Percentiles rank a stretch among this genome's conserved stretches.
Conservation (phyloP, 2,888 invertebrate species). For the Sylvicola fuscatus region DNA sequence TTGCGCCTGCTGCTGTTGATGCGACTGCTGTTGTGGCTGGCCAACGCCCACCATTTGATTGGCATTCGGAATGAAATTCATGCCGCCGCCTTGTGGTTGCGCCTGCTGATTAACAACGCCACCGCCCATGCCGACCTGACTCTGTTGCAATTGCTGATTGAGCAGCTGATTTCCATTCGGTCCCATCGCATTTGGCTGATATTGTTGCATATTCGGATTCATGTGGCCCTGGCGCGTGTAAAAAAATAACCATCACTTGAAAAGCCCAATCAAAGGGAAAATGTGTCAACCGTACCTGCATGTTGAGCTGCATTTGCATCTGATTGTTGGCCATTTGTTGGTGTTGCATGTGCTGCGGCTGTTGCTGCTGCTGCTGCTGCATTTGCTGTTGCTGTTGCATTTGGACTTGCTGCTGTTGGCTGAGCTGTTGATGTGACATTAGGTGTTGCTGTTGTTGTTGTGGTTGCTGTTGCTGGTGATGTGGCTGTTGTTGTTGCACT, state of each 20-base stretch:
- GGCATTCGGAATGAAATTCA: slow-evolving; percentile 21
- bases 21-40: slow-evolving; percentile 23
- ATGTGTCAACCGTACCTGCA: slow-evolving; percentile 15
- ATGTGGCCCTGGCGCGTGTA: slow-evolving; percentile 8
- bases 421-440: slow-evolving; percentile 22
- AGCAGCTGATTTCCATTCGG: slow-evolving; percentile 33
- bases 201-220: slow-evolving; percentile 27
- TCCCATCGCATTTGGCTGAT: slow-evolving; percentile 19
- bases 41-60: slow-evolving; percentile 7
- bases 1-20: slow-evolving; percentile 16
- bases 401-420: slow-evolving; percentile 25
- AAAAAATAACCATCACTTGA: slow-evolving; percentile 3
- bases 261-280: background rate
- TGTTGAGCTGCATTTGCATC: slow-evolving; percentile 22
- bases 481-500: slow-evolving; percentile 19
- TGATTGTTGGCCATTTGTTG: slow-evolving; percentile 15
- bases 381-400: slow-evolving; percentile 20
- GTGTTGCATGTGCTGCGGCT: slow-evolving; percentile 17
- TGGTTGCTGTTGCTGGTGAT: slow-evolving; percentile 12
- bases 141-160: slow-evolving; percentile 12
- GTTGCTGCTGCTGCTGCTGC: slow-evolving; percentile 27
- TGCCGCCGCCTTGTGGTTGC: slow-evolving; percentile 18
- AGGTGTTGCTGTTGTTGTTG: slow-evolving; percentile 15
- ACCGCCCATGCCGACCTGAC: background rate
- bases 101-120: slow-evolving; percentile 10